Evolutionary conservation across 1,140 invertebrate genomes (phyloP).

Genomic region (Macrotrachela quadricornifera): DNA sequence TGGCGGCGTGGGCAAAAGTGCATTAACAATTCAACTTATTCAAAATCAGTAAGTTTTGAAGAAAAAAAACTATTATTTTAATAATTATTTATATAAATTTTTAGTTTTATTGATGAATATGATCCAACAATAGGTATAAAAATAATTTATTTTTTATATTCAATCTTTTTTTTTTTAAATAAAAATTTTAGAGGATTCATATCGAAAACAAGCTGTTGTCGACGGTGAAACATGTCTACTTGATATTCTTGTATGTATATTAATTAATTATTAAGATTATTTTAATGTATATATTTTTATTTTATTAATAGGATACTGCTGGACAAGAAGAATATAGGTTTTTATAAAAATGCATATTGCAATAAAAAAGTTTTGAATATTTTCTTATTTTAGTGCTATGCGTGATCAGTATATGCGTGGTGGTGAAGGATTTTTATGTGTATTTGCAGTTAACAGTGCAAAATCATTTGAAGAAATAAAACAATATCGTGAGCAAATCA

Average conservation of each 20-base stretch:
- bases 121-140: slow-evolving; percentile 63
- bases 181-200: slow-evolving; percentile 51
- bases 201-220: slow-evolving; percentile 88
- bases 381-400: slow-evolving; percentile 54
- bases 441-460: slow-evolving; percentile 88
- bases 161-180: no score
- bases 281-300: no score
- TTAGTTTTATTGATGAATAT: slow-evolving; percentile 91
- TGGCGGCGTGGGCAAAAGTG: slow-evolving; percentile 97
- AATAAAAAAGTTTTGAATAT: no score
- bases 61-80: not conserved
- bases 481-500: slow-evolving; percentile 91
- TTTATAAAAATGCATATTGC: not conserved
- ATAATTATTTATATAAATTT: slow-evolving; percentile 16
- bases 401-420: slow-evolving; percentile 93
- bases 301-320: slow-evolving; percentile 67
- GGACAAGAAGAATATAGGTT: slow-evolving; percentile 93
- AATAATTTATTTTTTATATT: no score
- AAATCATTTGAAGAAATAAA: slow-evolving; percentile 95
- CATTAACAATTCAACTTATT: slow-evolving; percentile 93
- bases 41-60: slow-evolving; percentile 64
- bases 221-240: slow-evolving; percentile 94
- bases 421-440: slow-evolving; percentile 80
- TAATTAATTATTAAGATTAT: no score
- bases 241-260: slow-evolving; percentile 50